Evolutionary conservation across 2,888 invertebrate species (phyloP).

Genomic region (Gastracanthus pulcherrimus): DNA sequence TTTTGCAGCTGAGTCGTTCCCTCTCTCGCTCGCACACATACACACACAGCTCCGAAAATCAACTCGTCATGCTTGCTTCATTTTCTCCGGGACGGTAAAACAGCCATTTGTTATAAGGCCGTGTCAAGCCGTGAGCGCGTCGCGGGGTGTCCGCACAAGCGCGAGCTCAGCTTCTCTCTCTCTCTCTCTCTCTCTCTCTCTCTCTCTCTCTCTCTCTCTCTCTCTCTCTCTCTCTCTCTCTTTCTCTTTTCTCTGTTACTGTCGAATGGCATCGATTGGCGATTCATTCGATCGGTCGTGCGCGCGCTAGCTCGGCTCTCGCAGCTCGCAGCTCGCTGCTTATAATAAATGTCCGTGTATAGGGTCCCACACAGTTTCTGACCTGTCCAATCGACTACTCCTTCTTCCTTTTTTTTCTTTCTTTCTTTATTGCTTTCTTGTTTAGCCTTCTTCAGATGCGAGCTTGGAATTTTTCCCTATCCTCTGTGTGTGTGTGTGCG

Average conservation of each 20-base stretch:
- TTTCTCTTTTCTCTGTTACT: constrained; percentile 8
- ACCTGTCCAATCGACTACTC: constrained; percentile 42
- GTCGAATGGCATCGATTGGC: constrained; percentile 75
- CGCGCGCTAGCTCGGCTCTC: constrained; percentile 45
- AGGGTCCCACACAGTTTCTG: constrained; percentile 40
- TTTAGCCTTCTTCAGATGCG: background rate
- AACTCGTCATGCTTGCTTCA: constrained; percentile 77
- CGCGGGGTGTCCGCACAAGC: constrained; percentile 54
- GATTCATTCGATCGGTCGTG: constrained; percentile 72
- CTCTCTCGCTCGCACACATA: constrained; percentile 53
- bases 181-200: background rate
- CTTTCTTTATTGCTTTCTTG: background rate
- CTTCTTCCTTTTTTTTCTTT: background rate
- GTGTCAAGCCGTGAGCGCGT: constrained; percentile 67
- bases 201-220: constrained; percentile 49
- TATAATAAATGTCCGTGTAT: constrained; percentile 69
- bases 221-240: background rate
- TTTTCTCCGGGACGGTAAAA: constrained; percentile 77
- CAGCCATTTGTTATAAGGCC: constrained; percentile 76
- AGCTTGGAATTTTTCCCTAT: background rate
- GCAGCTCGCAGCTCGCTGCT: constrained; percentile 56
- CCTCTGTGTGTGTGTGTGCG: background rate
- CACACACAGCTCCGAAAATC: constrained; percentile 71
- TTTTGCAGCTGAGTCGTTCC: constrained; percentile 55
- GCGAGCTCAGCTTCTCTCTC: constrained; percentile 37